Conservation (phyloP, 2,113 vertebrate species). For the Colossoma macropomum region DNA sequence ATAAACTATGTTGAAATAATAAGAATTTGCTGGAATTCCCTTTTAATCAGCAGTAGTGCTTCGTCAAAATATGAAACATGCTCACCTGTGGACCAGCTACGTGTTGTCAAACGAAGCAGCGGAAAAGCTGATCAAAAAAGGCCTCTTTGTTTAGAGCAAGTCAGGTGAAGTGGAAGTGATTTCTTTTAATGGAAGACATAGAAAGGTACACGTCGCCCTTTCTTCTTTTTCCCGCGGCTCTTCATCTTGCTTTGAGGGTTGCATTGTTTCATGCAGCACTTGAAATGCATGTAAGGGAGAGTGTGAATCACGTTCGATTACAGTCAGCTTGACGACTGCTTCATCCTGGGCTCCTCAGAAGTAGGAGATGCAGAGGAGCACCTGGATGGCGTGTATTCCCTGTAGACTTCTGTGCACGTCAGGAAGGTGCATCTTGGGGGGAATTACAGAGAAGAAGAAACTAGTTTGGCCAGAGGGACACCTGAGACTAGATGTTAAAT, state of each 20-base stretch:
- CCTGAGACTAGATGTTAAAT: background rate
- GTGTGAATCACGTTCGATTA: conserved; percentile 65
- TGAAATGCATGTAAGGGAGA: conserved; percentile 60
- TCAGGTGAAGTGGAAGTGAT: background rate
- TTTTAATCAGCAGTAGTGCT: background rate
- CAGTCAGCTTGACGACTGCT: conserved; percentile 10
- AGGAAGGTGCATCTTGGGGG: conserved; percentile 32
- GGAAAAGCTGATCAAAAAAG: background rate
- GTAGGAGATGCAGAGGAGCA: conserved; percentile 40
- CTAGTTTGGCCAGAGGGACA: too few relatives aligned
- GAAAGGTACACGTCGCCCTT: background rate
- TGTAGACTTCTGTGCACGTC: conserved; percentile 47
- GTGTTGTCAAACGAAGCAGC: background rate
- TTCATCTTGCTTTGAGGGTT: conserved; percentile 62
- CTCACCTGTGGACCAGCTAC: background rate
- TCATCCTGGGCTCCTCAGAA: conserved; percentile 39
- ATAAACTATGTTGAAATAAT: too few relatives aligned
- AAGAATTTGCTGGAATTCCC: too few relatives aligned
- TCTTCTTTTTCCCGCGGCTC: background rate
- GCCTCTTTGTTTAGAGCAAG: background rate
- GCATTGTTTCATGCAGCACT: conserved; percentile 56
- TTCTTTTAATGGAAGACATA: background rate
- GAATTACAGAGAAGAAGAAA: conserved; percentile 8
- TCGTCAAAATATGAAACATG: background rate
- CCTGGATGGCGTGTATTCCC: conserved; percentile 42